These are phyloP conservation scores for Morinoia aosen DNA, from an alignment of 2,888 invertebrate genomes.

Conservation along the genomic window DNA sequence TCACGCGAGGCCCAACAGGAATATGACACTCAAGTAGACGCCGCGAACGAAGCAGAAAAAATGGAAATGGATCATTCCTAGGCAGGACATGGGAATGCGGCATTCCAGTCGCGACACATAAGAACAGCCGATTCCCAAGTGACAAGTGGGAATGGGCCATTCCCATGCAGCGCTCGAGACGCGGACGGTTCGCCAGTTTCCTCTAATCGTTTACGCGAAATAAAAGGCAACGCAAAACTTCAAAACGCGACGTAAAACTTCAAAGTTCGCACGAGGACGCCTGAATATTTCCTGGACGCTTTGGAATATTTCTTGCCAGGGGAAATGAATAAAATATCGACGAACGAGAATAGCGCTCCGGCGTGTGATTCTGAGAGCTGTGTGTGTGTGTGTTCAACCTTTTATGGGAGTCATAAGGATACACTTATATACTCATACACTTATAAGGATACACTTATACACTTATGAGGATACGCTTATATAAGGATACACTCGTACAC, in stretches of 20 bases:
- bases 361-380: background rate
- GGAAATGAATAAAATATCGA: constrained; percentile 44
- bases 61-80: background rate
- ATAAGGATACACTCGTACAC: background rate
- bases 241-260: background rate
- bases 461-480: background rate
- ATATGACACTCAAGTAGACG: background rate
- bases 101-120: background rate
- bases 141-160: background rate
- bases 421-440: background rate
- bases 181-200: background rate
- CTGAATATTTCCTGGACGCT: background rate
- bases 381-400: background rate
- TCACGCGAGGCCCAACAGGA: background rate
- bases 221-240: background rate
- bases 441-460: background rate
- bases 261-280: background rate
- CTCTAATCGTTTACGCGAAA: constrained; percentile 18
- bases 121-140: background rate
- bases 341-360: background rate
- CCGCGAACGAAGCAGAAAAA: background rate
- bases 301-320: constrained; percentile 26
- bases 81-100: background rate
- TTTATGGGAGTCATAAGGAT: background rate
- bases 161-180: background rate